Evolutionary conservation across 2,113 vertebrate genomes (phyloP), one percentile per base, ranked within the genome.

Genomic region (Cathartes aura): DNA sequence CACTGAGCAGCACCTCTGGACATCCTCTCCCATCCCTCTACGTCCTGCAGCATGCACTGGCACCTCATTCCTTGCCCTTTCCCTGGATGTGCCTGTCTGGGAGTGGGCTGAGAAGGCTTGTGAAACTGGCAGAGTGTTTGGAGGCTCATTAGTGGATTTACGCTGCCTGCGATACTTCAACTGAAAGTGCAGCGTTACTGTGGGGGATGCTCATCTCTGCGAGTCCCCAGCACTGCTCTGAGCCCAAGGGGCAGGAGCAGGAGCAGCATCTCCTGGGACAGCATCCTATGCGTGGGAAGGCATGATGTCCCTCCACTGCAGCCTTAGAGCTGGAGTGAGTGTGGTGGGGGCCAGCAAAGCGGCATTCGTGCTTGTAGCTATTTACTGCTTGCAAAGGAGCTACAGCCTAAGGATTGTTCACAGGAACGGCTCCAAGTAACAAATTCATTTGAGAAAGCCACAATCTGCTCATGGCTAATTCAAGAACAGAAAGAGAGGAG

Each of bases 391-490:
- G 47, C 40, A 52, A 71, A 86, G 9, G 52, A 90, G 23, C 24
- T 67, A 40, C 71, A 75, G 86, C 56, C 66, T 22, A 19, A 50
- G 86, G 86, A 86, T 23, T 63, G 56, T 75, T 94, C 91, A 53
- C 86, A 88, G 95, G 56, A 96, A 92, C 0, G 1, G 43, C 79
- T 95, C 60, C 82, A 92, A 92, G 89, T 22, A 79, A 59, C 56
- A 68, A 86, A 94, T 12, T 63, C 42, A 15, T 90, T 63, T 0
- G 5, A 94, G 71, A 94, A 95, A 95, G 62, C 22, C 1, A 2
- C 91, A 92, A 86, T 92, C 91, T 96, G 86, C 89, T 96, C 62
- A 5, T 48, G 52, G 86, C 40, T 96, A 94, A 92, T 90, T 95
- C 3, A 1, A 94, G 93, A 94, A 86, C 62, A 63, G 82, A 67